A percentile compares a stretch with the other conserved stretches of the same genome.
phyloP scores from a whole-genome alignment of 1,140 invertebrate species.

The Dolichoris vasculosae region DNA sequence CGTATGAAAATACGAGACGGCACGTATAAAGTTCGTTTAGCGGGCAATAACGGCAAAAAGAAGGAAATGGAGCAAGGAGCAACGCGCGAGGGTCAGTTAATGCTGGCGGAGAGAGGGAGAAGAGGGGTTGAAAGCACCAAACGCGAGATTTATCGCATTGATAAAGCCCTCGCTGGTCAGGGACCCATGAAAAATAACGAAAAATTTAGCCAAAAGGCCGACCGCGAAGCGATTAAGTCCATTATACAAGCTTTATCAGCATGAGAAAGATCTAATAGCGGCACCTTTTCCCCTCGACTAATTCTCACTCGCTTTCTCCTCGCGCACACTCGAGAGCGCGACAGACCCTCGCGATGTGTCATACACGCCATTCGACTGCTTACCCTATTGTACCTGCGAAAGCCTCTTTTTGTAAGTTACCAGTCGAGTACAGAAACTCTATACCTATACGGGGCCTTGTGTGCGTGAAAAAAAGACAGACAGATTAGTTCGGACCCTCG shows the following conservation, averaged over 20 bases:
- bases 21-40: conserved; percentile 30
- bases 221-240: conserved; percentile 71
- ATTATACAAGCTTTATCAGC: conserved; percentile 72
- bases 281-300: conserved; percentile 57
- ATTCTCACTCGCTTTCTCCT: conserved; percentile 55
- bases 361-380: conserved; percentile 65
- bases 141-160: conserved; percentile 53
- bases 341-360: conserved; percentile 67
- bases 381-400: conserved; percentile 44
- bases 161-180: conserved; percentile 54
- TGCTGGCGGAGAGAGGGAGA: neutral
- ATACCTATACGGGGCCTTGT: too few relatives aligned
- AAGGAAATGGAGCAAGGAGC: conserved; percentile 46
- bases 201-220: conserved; percentile 68
- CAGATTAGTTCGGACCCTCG: neutral
- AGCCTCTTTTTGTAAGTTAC: conserved; percentile 59
- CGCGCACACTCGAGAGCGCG: conserved; percentile 34
- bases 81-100: conserved; percentile 34
- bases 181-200: conserved; percentile 73
- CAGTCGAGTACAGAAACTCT: conserved; percentile 44
- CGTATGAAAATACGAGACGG: neutral
- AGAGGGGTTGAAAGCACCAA: conserved; percentile 32
- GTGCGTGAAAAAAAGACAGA: neutral
- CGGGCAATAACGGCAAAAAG: conserved; percentile 21
- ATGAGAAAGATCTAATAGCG: conserved; percentile 74